Evolutionary conservation across 2,797 vertebrate species (phyloP), one percentile per base, ranked within the genome.

Genomic region (Alca torda): DNA sequence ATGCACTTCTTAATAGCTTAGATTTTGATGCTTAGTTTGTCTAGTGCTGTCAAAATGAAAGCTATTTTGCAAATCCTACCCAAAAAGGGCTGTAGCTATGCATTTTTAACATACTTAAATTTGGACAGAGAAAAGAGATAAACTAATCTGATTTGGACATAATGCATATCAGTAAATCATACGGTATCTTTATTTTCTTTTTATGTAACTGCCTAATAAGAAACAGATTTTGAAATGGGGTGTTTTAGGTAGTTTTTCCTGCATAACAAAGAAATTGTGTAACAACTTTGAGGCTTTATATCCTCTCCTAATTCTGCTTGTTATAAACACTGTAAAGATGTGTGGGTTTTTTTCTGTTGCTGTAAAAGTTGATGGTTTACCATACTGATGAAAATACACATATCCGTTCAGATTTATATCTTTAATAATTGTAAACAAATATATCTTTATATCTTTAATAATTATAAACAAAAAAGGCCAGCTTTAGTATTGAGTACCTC

Each of bases 81-180:
- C 43, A n/a, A 91, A 76, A 89, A 31, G 31, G 17, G 10, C 59
- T 61, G 28, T 64, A 64, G 41, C 35, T 83, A 12, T 74, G 25
- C 72, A 18, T 79, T 91, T 91, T 82, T 70, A 15, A 78, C 81
- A 35, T 43, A 30, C 33, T 89, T 80, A 24, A 39, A 50, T 31
- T 35, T 64, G 53, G 33, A 80, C 26, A 51, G 50, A 76, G 33
- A 56, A 74, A 87, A 88, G 39, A 87, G 80, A 88, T 87, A 70
- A 94, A 61, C 41, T 73, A 74, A 90, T 95, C 60, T 65, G 78
- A 69, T 89, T 69, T 95, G 89, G 61, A 85, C 64, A 65, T 83
- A 89, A 80, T 15, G 16, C 1, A 0, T 54, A 83, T 60, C 86
- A 78, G 43, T 91, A 93, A 95, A 91, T 85, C 72, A 70, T 50